These are phyloP conservation scores for Neodiprion lecontei DNA, from an alignment of 1,140 invertebrate genomes.

Conservation along the genomic window DNA sequence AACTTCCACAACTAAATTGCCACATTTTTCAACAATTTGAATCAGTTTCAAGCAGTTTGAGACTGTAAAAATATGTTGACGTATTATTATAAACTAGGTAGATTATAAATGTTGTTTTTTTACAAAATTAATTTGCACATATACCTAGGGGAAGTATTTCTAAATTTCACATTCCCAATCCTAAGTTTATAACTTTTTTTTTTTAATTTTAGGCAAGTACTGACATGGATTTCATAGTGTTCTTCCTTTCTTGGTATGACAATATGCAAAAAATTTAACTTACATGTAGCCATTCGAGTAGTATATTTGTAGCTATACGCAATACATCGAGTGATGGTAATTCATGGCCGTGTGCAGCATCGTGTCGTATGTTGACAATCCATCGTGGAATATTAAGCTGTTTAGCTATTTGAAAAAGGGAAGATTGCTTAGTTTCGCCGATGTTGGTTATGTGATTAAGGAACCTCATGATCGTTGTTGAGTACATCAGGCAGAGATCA, in stretches of 20 bases:
- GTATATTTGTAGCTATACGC: constrained; percentile 62
- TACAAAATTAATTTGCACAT: too few species aligned
- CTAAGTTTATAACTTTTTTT: too few species aligned
- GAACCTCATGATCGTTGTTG: constrained; percentile 68
- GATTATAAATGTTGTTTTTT: too few species aligned
- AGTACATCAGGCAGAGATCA: constrained; percentile 66
- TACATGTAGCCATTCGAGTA: constrained; percentile 68
- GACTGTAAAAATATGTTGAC: too few species aligned
- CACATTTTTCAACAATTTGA: too few species aligned
- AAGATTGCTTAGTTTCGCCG: constrained; percentile 59
- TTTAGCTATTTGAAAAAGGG: constrained; percentile 66
- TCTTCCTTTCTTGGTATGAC: constrained; percentile 53
- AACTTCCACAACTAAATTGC: too few species aligned
- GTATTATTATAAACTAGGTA: too few species aligned
- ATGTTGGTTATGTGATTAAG: constrained; percentile 68
- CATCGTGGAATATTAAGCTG: constrained; percentile 69
- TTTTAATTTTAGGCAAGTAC: too few species aligned
- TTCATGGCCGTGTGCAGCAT: constrained; percentile 68
- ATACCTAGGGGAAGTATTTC: too few species aligned
- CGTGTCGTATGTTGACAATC: constrained; percentile 72
- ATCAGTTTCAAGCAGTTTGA: too few species aligned
- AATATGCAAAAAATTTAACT: constrained; percentile 41
- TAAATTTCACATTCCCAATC: too few species aligned
- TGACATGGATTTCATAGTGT: constrained; percentile 44
- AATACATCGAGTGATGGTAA: constrained; percentile 65